These are phyloP conservation scores for Andrena minutula DNA, from an alignment of 2,888 invertebrate species.

Conservation along the genomic window DNA sequence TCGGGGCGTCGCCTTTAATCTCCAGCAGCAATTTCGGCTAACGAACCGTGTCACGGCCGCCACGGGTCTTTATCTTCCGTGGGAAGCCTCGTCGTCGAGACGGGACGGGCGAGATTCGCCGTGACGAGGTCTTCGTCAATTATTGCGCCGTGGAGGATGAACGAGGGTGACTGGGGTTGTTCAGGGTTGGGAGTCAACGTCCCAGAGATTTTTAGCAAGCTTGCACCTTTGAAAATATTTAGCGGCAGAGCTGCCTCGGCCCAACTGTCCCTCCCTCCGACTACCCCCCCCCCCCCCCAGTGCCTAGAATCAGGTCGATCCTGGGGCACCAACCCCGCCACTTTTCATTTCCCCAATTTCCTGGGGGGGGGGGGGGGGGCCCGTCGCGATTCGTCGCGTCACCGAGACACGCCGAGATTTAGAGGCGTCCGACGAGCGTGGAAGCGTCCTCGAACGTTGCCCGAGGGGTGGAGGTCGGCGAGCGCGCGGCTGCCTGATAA, in stretches of 20 bases:
- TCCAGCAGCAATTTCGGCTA: conserved; percentile 65
- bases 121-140: conserved; percentile 22
- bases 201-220: no score
- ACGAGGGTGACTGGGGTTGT: background rate
- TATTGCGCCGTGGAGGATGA: background rate
- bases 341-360: conserved; percentile 46
- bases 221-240: no score
- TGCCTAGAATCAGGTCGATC: background rate
- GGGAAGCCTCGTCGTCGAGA: conserved; percentile 21
- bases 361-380: conserved; percentile 5
- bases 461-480: conserved; percentile 2
- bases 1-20: conserved; percentile 62
- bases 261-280: background rate
- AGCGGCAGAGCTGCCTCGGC: no score
- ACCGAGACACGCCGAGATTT: conserved; percentile 33
- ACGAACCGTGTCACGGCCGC: conserved; percentile 64
- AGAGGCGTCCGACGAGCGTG: conserved; percentile 3
- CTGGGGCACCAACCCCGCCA: background rate
- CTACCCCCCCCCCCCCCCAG: background rate
- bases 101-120: conserved; percentile 21
- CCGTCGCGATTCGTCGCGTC: conserved; percentile 20
- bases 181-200: no score
- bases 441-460: conserved; percentile 6
- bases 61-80: conserved; percentile 46
- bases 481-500: conserved; percentile 22